phyloP scores from a whole-genome alignment of 2,888 invertebrate genomes.

The Linnaemya tessellans region DNA sequence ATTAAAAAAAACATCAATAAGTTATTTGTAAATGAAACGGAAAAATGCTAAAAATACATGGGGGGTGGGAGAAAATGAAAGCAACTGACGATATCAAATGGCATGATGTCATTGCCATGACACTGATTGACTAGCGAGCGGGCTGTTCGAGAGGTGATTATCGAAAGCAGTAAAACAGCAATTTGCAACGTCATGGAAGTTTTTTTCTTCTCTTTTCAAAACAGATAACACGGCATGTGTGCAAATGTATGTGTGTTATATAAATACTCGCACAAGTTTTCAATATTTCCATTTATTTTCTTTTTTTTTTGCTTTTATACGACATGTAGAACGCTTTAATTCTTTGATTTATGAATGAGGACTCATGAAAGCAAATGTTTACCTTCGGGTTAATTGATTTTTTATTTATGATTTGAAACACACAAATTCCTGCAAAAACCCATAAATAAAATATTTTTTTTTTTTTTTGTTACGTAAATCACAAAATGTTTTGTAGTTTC shows the following conservation, averaged over 20 bases:
- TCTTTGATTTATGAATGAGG: not conserved
- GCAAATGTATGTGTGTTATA: too few species aligned
- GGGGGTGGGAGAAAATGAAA: not conserved
- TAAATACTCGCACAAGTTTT: too few species aligned
- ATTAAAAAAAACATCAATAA: conserved; percentile 47
- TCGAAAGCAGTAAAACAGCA: not conserved
- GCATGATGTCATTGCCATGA: conserved; percentile 43
- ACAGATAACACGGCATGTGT: not conserved
- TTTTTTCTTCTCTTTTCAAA: not conserved
- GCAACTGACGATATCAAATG: conserved; percentile 34
- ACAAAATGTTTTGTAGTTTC: not conserved
- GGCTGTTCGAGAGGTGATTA: not conserved
- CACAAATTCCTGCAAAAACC: not conserved
- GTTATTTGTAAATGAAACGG: conserved; percentile 19
- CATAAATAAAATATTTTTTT: not conserved
- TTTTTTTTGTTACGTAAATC: not conserved
- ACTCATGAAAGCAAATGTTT: not conserved
- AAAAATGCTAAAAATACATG: conserved; percentile 1
- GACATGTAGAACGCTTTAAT: not conserved
- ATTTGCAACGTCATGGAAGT: conserved; percentile 12
- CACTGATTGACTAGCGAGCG: not conserved
- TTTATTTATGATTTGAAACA: not conserved
- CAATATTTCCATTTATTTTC: too few species aligned
- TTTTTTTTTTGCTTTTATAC: too few species aligned
- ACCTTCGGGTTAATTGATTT: not conserved